These are phyloP conservation scores for Parapristionchus giblindavisi DNA, from an alignment of 2,888 invertebrate species.

Conservation along the genomic window DNA sequence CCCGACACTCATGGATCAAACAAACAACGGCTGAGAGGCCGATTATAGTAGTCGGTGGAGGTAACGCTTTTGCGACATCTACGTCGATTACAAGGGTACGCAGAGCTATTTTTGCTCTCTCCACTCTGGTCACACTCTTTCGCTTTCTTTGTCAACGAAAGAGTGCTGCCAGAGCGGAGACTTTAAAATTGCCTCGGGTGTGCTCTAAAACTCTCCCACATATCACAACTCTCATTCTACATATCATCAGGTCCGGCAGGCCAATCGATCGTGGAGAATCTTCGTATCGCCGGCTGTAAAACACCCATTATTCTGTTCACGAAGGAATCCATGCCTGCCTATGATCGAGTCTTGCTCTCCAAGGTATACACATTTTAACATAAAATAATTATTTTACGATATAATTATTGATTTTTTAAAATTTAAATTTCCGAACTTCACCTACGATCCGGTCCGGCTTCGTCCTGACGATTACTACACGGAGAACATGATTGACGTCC, in stretches of 20 bases:
- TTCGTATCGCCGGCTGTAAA: constrained; percentile 49
- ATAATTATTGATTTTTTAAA: too few species aligned
- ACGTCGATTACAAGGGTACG: too few species aligned
- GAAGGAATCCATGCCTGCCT: constrained; percentile 84
- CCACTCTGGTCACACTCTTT: background rate
- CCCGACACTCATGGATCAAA: constrained; percentile 44
- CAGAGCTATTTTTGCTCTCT: too few species aligned
- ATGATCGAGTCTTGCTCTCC: constrained; percentile 90
- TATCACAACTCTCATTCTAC: too few species aligned
- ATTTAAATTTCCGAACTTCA: constrained; percentile 25
- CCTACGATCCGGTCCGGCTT: constrained; percentile 42
- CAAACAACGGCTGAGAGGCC: constrained; percentile 48
- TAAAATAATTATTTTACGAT: too few species aligned
- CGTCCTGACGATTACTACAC: constrained; percentile 74
- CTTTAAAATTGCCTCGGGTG: too few species aligned
- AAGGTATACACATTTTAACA: too few species aligned
- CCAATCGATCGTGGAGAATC: constrained; percentile 51
- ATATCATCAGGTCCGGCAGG: constrained; percentile 47
- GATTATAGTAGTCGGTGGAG: constrained; percentile 55
- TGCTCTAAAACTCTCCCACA: too few species aligned
- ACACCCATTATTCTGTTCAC: constrained; percentile 79
- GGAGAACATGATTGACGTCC: constrained; percentile 81
- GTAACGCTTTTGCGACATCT: constrained; percentile 31
- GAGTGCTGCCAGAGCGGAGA: too few species aligned
- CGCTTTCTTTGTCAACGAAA: too few species aligned